Base-by-base conservation (phyloP, 2,113 vertebrate species). In the Setophaga kirtlandii region DNA sequence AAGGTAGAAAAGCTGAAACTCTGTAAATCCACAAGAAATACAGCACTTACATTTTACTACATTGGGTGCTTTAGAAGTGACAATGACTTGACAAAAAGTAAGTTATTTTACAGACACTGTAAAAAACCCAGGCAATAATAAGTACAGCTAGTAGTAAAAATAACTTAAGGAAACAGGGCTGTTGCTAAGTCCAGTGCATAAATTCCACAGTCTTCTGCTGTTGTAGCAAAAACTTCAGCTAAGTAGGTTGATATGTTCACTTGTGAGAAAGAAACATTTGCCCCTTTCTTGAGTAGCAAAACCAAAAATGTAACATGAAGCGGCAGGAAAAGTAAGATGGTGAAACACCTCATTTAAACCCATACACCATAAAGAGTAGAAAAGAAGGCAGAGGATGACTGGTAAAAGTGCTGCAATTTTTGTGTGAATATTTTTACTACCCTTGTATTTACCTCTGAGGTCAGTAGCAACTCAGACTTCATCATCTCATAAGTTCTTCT, bases 21-120 rank as follows among this genome's bases (percentile, higher is more conserved):
- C 75, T 87, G 53, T 83, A 95, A 93, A 91, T 83, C 75, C 90
- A 49, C 68, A 80, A 88, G 59, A 94, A 93, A 93, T 88, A 85
- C 6, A 90, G 27, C 55, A 74, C 33, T 69, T 93, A 65, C 8
- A 7, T 92, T 91, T 87, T 88, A 80, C 53, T 94, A 86, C 47
- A 65, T 2, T 80, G 42, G 7, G 3, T 69, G 50, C 42, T 83
- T 95, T 88, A 84, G 55, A 94, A 93, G 56, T 96, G 83, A 75
- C 64, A 89, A 84, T 78, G 56, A 84, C 47, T 87, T 78, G 81
- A 84, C 27, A 46, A 91, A 94, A 96, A 83, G 65, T 21, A 82
- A 41, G 25, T 52, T 85, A 75, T 80, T 91, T 95, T 80, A 80
- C 44, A 76, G 88, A 56, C 31, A 50, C 41, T 39, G 37, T 64